Percentiles rank a stretch among this genome's conserved stretches.
phyloP scores from a whole-genome alignment of 2,113 vertebrate species.

The Hipposideros armiger region DNA sequence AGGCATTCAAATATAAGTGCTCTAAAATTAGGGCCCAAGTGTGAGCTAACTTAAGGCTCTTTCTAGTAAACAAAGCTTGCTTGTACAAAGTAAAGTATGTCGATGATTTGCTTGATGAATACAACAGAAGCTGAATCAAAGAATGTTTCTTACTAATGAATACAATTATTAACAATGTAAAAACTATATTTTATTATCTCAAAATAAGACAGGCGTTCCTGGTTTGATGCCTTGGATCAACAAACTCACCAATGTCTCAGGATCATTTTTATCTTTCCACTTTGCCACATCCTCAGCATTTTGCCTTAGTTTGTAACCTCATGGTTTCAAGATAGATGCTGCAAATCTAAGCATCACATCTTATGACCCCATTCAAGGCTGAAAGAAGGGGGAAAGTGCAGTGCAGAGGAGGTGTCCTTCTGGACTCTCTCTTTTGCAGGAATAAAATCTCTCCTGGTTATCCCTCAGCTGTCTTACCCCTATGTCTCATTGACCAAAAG shows the following conservation, averaged over 20 bases:
- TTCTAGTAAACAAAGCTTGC: background rate
- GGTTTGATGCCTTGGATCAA: background rate
- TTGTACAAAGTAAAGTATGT: background rate
- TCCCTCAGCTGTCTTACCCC: background rate
- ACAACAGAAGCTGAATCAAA: constrained; percentile 19
- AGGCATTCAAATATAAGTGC: background rate
- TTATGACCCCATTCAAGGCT: background rate
- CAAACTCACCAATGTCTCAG: background rate
- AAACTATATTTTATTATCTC: constrained; percentile 39
- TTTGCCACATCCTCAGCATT: background rate
- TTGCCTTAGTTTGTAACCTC: constrained; percentile 41
- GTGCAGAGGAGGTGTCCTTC: background rate
- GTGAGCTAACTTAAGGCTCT: background rate
- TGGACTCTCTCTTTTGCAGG: background rate
- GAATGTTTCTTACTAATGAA: constrained; percentile 11
- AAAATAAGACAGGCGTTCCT: background rate
- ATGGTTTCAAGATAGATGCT: background rate
- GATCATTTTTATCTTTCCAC: background rate
- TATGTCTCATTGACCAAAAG: constrained; percentile 27
- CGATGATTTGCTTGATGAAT: background rate
- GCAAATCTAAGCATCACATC: background rate
- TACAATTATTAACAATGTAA: constrained; percentile 38
- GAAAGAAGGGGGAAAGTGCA: background rate
- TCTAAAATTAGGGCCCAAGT: background rate
- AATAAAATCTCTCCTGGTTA: constrained; percentile 11